Base-by-base conservation (phyloP, 2,797 vertebrate genomes). In the Apogon hyalosoma region DNA sequence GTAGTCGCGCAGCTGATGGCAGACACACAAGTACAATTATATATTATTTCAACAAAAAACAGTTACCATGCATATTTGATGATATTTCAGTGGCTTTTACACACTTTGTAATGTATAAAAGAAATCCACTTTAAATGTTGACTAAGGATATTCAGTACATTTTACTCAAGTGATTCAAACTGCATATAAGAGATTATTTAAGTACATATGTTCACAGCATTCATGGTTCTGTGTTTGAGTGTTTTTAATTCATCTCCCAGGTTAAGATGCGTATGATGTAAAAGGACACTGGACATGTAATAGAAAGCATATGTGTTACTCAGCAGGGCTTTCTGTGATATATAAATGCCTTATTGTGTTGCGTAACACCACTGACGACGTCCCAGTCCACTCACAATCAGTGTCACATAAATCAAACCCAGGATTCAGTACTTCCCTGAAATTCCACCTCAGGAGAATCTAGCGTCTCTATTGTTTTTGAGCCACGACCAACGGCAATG, bases 271-370 rank as follows among this genome's bases (percentile, higher is more conserved):
- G 6, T 69, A 64, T 69, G 66, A 68, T 14, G 13, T 70, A 41
- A 76, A 76, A 75, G 8, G 11, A 72, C 57, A 60, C 19, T 48
- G 63, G 74, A 11, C 57, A 51, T 24, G 18, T 81, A 81, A 82
- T 73, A 46, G 10, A 47, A 58, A 77, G 28, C 84, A 90, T 79
- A 84, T 87, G 82, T 88, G 40, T 36, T n/a, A 11, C 42, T 67
- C 63, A 52, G 68, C 61, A 58, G 59, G 36, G 70, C 70, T 67
- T 60, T 31, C 42, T 66, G 56, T 4, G 18, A 50, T 57, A 72
- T 57, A 72, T 40, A 59, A 55, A 63, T 18, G 11, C 43, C 33
- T 38, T 16, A 7, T 53, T 50, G 24, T 61, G 4, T 73, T 86
- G 52, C 45, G 16, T 66, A 83, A 79, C 62, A 50, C 19, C 42